Evolutionary conservation across 1,140 invertebrate genomes (phyloP).

Genomic region (Copidosoma floridanum): DNA sequence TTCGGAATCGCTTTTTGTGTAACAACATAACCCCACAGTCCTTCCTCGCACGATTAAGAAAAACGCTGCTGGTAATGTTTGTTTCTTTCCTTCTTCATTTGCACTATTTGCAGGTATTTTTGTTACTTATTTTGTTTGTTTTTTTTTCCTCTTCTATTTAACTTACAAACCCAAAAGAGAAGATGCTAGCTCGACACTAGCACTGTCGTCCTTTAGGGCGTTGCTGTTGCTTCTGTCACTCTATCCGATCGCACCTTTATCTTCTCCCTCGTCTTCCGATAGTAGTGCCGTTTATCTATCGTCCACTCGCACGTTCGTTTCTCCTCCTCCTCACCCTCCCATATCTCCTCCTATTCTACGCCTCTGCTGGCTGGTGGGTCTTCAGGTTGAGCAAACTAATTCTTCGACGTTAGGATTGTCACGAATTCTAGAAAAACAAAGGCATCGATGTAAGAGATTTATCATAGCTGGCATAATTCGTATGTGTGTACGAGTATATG

Average conservation of each 20-base stretch:
- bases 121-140: too few species aligned
- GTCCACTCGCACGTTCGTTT: too few species aligned
- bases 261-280: conserved; percentile 11
- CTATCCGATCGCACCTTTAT: background rate
- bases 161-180: conserved; percentile 31
- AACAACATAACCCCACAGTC: too few species aligned
- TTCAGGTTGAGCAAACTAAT: conserved; percentile 46
- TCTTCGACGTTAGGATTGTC: conserved; percentile 62
- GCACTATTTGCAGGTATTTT: too few species aligned
- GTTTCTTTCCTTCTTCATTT: too few species aligned
- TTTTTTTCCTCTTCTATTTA: too few species aligned
- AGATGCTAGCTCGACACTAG: conserved; percentile 31
- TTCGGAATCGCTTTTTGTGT: too few species aligned
- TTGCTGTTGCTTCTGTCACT: background rate
- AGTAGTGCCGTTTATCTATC: too few species aligned
- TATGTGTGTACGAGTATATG: too few species aligned
- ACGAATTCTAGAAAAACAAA: conserved; percentile 58
- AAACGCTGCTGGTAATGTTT: too few species aligned
- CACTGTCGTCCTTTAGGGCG: background rate
- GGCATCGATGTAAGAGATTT: conserved; percentile 7
- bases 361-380: background rate
- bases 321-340: background rate
- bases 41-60: too few species aligned
- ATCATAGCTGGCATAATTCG: background rate
- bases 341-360: background rate